Evolutionary conservation across 2,888 invertebrate genomes (phyloP).

Genomic region (Pecten maximus): DNA sequence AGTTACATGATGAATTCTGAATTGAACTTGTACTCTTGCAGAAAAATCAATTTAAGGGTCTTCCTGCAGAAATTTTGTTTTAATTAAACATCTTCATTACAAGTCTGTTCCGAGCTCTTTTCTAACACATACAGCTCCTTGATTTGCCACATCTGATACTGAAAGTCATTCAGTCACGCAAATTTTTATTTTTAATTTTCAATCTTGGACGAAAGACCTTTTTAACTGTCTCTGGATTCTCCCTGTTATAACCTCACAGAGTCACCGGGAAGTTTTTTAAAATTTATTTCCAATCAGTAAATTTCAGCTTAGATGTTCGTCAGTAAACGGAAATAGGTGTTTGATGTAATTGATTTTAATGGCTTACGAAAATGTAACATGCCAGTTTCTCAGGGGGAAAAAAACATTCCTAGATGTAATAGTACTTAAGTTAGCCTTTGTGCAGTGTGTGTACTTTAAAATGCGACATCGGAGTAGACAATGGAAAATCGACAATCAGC

Average conservation of each 20-base stretch:
- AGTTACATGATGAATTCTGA: no score
- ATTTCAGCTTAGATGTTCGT: background rate
- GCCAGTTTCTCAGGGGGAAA: background rate
- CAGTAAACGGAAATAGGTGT: background rate
- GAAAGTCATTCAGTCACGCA: background rate
- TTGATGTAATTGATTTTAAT: background rate
- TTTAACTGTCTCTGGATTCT: background rate
- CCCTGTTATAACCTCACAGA: background rate
- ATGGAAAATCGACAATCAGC: no score
- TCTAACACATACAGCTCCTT: background rate
- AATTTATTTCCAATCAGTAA: background rate
- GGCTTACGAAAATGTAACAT: background rate
- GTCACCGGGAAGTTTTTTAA: background rate
- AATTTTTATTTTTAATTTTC: background rate
- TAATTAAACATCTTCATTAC: background rate
- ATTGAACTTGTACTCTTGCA: no score
- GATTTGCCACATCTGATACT: background rate
- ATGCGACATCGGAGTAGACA: no score
- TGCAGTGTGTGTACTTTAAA: no score
- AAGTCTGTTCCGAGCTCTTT: background rate
- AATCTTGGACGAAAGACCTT: background rate
- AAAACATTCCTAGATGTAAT: background rate
- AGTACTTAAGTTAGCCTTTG: background rate
- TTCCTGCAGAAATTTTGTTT: background rate
- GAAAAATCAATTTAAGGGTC: no score